Percentiles rank a stretch among this genome's conserved stretches.
Evolutionary conservation across 2,888 invertebrate genomes (phyloP).

Genomic region (Galerucella pusilla): DNA sequence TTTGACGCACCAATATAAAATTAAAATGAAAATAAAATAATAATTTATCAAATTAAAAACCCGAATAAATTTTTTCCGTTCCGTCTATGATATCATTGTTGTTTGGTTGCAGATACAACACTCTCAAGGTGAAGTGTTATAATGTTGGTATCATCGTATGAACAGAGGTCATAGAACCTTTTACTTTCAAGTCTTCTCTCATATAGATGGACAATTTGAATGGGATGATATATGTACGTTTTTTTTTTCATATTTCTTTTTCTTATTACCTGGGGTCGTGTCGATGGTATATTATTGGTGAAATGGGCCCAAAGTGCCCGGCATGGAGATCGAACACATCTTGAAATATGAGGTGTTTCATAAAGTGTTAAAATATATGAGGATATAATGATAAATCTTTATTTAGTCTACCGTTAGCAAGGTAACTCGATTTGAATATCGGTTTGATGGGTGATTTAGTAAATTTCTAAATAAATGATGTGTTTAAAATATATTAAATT

Average conservation of each 20-base stretch:
- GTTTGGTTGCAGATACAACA: conserved; percentile 45
- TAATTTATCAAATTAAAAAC: not conserved
- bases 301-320: conserved; percentile 20
- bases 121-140: conserved; percentile 47
- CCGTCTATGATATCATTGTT: conserved; percentile 40
- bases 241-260: conserved; percentile 19
- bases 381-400: conserved; percentile 5
- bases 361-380: conserved; percentile 16
- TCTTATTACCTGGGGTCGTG: conserved; percentile 23
- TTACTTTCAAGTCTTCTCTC: conserved; percentile 36
- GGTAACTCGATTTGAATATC: not conserved
- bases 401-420: conserved; percentile 1
- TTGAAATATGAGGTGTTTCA: conserved; percentile 19
- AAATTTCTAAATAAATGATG: not conserved
- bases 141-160: conserved; percentile 44
- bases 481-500: not conserved
- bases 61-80: not conserved
- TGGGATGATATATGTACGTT: conserved; percentile 32
- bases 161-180: conserved; percentile 46
- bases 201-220: conserved; percentile 34
- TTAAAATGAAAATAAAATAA: not conserved
- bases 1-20: not conserved
- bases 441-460: not conserved
- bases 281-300: conserved; percentile 18
- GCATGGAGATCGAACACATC: conserved; percentile 2